Base-by-base conservation (phyloP, 1,140 invertebrate species). In the Galleria mellonella region DNA sequence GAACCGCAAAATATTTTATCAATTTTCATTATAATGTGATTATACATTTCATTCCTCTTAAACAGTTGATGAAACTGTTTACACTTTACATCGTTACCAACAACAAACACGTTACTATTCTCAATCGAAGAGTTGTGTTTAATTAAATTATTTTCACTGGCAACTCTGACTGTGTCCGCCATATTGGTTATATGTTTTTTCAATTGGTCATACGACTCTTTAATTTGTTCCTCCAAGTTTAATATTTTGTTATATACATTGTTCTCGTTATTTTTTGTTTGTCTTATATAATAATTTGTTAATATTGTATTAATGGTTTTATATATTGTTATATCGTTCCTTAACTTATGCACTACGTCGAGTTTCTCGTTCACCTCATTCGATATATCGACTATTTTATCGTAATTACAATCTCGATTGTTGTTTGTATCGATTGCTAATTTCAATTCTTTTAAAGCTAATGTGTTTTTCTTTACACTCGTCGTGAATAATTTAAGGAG, bases 251-350 rank as follows among this genome's bases (percentile, higher is more conserved):
- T 54, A 33, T 78, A 69, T 15, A 82, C 72, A 8, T 39, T 67
- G 15, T 63, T 76, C 43, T 83, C 82, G 43, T 83, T 74, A 31
- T 79, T 57, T 63, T 57, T 76, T 0, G 75, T 85, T 47, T 78
- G 58, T 55, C 78, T 82, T 31, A 85, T 73, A 12, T 85, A 83
- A 51, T 85, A 74, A 30, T 85, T 83, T 0, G 82, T 85, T 15
- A 85, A 29, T 33, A 85, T 72, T 0, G 82, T 79, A 33, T 85
- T 85, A 14, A 85, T 72, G 0, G 78, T 82, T 67, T 62, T 65
- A 12, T 83, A 85, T 54, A 83, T 83, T 68, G 81, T 85, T 0
- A 85, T 85, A 35, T 85, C 82, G 55, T 73, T 83, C 43, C 79
- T 55, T 30, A 85, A 50, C 60, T 83, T 85, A 35, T 78, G 63